Percentiles rank a stretch among this genome's conserved stretches.
These are phyloP conservation scores for Heliconius ethilla DNA, from an alignment of 2,888 invertebrate genomes.

Conservation along the genomic window DNA sequence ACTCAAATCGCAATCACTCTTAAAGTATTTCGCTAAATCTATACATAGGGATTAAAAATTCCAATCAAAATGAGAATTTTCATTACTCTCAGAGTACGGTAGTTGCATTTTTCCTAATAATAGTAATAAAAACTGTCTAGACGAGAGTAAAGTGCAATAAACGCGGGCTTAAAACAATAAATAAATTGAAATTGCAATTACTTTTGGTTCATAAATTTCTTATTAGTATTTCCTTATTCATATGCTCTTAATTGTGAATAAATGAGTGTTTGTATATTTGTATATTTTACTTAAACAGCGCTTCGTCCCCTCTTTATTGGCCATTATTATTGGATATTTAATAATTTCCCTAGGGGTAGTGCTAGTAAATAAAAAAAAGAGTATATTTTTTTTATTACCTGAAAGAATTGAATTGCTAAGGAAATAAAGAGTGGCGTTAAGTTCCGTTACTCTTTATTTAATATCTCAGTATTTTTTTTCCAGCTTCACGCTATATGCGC, in stretches of 20 bases:
- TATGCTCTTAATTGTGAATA: not conserved
- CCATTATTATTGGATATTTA: not conserved
- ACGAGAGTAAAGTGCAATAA: conserved; percentile 9
- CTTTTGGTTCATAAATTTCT: conserved; percentile 2
- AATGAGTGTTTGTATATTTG: not conserved
- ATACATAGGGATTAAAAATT: conserved; percentile 9
- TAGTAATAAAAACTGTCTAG: conserved; percentile 26
- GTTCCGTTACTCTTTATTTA: no score
- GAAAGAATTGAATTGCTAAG: no score
- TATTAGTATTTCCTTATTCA: conserved; percentile 12
- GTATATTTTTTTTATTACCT: no score
- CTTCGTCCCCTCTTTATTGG: not conserved
- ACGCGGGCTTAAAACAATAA: conserved; percentile 7
- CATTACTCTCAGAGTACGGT: conserved; percentile 11
- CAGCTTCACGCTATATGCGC: no score
- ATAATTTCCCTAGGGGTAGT: no score
- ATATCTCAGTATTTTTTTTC: not conserved
- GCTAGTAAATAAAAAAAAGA: no score
- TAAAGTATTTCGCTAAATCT: not conserved
- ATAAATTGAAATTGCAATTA: conserved; percentile 23
- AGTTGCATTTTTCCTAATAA: conserved; percentile 22
- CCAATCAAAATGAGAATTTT: conserved; percentile 15
- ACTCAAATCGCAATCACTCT: not conserved
- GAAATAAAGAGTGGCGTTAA: no score
- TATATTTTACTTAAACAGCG: not conserved